Evolutionary conservation across 1,140 invertebrate species (phyloP), one percentile per base, ranked within the genome.

Genomic region (Drosophila oshimai): DNA sequence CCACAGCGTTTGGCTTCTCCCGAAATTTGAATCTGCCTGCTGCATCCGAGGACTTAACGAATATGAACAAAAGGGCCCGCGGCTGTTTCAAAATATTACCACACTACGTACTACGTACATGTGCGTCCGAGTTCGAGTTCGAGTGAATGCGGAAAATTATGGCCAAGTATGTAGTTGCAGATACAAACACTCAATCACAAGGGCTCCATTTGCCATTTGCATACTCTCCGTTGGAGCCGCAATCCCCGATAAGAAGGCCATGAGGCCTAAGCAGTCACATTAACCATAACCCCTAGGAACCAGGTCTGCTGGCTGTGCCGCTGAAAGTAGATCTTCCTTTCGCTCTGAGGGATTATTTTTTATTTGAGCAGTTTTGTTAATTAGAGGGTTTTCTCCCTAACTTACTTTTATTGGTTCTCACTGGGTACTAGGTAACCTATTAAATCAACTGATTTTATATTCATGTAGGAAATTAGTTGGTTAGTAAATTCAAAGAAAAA

Each of bases 21-120:
- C 81, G 62, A 89, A 81, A 89, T 89, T 89, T 86, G 74, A 86
- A 86, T 89, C 86, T 87, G 86, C 84, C 80, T 81, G 76, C 80
- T 81, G 76, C 86, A 89, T 86, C 86, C 89, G 67, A 89, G 75
- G 80, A 70, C 78, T 81, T 78, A 86, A 89, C 80, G 80, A 89
- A 89, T 86, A 89, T 89, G 80, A 80, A 77, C 80, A 45, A 81
- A 89, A 65, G 49, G 45, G 70, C 86, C 70, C 20, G 45, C 34
- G 87, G 86, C 62, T 36, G 26, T 81, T 71, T 65, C 41, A 65
- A 89, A 89, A 89, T 89, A 75, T 87, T 77, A 76, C 79, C 70
- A 54, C 74, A 70, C 72, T 37, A 67, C 62, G 49, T 57, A 74
- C 47, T 60, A 60, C 34, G 41, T 70, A 41, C 46, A 51, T 39